A percentile compares a stretch with the other conserved stretches of the same genome.
These are phyloP conservation scores for Cerastis rubricosa DNA, from an alignment of 2,888 invertebrate genomes.

Conservation along the genomic window DNA sequence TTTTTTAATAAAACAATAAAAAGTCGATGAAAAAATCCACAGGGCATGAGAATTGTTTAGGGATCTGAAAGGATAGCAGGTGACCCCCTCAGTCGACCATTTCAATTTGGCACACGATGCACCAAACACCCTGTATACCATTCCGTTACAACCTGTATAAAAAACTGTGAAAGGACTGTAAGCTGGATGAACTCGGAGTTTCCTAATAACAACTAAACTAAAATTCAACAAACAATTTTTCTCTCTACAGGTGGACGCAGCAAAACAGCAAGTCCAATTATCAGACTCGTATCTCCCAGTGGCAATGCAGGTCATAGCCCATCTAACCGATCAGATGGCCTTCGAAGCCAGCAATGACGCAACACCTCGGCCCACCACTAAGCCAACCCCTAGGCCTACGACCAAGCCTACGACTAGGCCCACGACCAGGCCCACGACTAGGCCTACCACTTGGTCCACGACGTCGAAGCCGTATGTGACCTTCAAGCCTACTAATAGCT, in stretches of 20 bases:
- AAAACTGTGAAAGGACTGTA: not conserved
- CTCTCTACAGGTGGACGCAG: slow-evolving; percentile 81
- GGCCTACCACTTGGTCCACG: slow-evolving; percentile 38
- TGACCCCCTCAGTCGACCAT: too few species aligned
- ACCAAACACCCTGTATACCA: too few species aligned
- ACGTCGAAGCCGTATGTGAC: slow-evolving; percentile 69
- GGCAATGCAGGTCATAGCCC: slow-evolving; percentile 92
- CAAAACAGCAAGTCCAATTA: slow-evolving; percentile 88
- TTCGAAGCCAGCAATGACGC: slow-evolving; percentile 86
- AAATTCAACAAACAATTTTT: not conserved
- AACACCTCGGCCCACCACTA: slow-evolving; percentile 69
- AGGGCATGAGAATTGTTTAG: too few species aligned
- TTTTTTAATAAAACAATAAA: too few species aligned
- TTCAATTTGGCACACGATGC: too few species aligned
- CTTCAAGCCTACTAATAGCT: slow-evolving; percentile 64
- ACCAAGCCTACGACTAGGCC: slow-evolving; percentile 64
- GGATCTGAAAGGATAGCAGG: too few species aligned
- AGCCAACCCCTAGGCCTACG: slow-evolving; percentile 68
- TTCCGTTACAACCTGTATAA: too few species aligned
- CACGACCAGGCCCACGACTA: slow-evolving; percentile 47
- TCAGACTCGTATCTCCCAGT: slow-evolving; percentile 92
- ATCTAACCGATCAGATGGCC: slow-evolving; percentile 92
- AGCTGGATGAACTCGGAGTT: not conserved
- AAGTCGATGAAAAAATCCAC: too few species aligned
- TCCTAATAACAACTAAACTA: not conserved